Percentiles rank a stretch among this genome's conserved stretches.
Evolutionary conservation across 2,888 invertebrate genomes (phyloP).

Genomic region (Nomada lathburiana): DNA sequence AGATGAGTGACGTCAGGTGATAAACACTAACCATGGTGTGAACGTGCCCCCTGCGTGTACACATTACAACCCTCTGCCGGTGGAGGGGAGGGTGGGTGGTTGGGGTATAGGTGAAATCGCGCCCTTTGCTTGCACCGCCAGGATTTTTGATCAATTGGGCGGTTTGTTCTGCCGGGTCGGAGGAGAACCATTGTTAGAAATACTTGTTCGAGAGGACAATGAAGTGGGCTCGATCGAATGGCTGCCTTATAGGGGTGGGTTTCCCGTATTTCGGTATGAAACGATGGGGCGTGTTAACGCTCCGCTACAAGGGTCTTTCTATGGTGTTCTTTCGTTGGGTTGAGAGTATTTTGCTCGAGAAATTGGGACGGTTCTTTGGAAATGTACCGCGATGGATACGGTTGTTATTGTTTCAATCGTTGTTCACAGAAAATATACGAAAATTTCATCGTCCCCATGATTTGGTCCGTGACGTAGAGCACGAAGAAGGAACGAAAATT

Average conservation of each 20-base stretch:
- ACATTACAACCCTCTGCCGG: neutral
- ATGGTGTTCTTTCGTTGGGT: neutral
- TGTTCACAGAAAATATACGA: neutral
- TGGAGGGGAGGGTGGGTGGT: neutral
- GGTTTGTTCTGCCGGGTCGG: neutral
- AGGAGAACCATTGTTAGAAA: neutral
- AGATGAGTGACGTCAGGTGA: slow-evolving; percentile 75
- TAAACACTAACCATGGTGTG: slow-evolving; percentile 71
- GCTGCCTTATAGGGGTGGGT: neutral
- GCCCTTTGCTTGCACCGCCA: neutral
- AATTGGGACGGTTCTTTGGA: neutral
- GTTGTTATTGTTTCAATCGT: neutral
- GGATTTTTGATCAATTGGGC: slow-evolving; percentile 35
- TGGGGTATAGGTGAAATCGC: neutral
- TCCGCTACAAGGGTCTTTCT: neutral
- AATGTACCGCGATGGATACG: neutral
- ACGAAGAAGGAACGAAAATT: too few species aligned
- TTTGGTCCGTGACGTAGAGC: too few species aligned
- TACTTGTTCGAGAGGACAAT: too few species aligned
- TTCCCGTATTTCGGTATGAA: neutral
- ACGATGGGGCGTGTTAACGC: neutral
- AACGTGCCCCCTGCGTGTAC: slow-evolving; percentile 29
- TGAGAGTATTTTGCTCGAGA: too few species aligned
- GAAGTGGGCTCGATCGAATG: neutral
- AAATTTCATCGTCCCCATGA: too few species aligned